These are phyloP conservation scores for Alaudala cheleensis DNA, from an alignment of 2,113 vertebrate species.

Conservation along the genomic window DNA sequence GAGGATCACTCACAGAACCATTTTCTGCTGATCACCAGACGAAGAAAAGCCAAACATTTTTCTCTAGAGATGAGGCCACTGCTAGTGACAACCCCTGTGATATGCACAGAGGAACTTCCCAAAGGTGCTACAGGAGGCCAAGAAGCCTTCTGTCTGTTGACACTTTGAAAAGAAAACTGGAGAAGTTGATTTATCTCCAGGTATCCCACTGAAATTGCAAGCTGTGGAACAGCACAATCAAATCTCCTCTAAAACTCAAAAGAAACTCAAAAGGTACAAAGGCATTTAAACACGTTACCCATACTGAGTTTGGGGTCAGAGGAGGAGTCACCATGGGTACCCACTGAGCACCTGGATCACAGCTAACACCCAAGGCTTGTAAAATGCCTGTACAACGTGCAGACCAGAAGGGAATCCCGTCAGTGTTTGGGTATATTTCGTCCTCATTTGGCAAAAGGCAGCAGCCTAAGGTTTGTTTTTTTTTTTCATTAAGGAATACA, in stretches of 20 bases:
- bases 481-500: neutral
- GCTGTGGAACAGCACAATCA: neutral
- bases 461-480: neutral
- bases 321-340: neutral
- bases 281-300: neutral
- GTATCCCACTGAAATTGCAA: fast-evolving
- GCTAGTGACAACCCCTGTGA: neutral
- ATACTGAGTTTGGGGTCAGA: neutral
- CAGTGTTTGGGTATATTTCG: neutral
- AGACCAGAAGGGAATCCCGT: neutral
- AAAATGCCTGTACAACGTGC: fast-evolving
- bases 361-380: neutral
- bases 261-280: neutral
- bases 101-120: fast-evolving
- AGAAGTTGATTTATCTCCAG: neutral
- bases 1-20: fast-evolving
- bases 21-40: neutral
- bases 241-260: neutral
- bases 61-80: no score
- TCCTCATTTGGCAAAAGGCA: neutral
- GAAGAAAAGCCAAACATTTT: fast-evolving
- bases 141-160: neutral
- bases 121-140: neutral
- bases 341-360: neutral
- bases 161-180: neutral